Conservation (phyloP, 2,113 vertebrate species). For the Dasyprocta punctata region DNA sequence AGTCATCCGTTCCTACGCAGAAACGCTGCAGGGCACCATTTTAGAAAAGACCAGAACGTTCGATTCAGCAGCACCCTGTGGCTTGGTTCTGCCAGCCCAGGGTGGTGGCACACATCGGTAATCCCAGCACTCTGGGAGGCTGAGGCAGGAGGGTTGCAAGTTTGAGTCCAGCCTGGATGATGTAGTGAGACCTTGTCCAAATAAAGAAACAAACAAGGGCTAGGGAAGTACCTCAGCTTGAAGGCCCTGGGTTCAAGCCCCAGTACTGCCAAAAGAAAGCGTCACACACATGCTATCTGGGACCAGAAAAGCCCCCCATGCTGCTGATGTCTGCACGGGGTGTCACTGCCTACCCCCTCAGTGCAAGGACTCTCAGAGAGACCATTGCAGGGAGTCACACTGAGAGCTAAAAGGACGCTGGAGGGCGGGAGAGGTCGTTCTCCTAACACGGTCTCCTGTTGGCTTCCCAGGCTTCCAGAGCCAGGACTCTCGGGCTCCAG, state of each 20-base stretch:
- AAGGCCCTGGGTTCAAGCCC: neutral
- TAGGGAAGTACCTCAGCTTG: neutral
- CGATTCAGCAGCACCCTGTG: neutral
- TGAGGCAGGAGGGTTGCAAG: neutral
- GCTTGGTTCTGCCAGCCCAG: neutral
- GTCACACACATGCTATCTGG: neutral
- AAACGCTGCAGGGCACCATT: neutral
- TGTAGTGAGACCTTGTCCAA: neutral
- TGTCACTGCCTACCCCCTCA: neutral
- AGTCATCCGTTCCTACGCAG: neutral
- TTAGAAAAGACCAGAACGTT: neutral
- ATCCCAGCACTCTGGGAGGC: neutral
- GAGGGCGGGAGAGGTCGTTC: neutral
- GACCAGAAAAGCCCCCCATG: neutral
- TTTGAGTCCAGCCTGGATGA: neutral
- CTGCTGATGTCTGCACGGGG: fast-evolving
- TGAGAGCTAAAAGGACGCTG: neutral
- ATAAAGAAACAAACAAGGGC: neutral
- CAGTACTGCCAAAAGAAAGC: neutral
- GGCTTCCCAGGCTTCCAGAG: constrained; percentile 83
- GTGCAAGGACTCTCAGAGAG: neutral
- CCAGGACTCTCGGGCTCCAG: constrained; percentile 55
- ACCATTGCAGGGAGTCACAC: neutral
- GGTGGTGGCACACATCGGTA: neutral
- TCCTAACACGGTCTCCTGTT: constrained; percentile 43